Percentiles rank a stretch among this genome's conserved stretches.
These are phyloP conservation scores for Leistus spinibarbis DNA, from an alignment of 2,888 invertebrate species.

Conservation along the genomic window DNA sequence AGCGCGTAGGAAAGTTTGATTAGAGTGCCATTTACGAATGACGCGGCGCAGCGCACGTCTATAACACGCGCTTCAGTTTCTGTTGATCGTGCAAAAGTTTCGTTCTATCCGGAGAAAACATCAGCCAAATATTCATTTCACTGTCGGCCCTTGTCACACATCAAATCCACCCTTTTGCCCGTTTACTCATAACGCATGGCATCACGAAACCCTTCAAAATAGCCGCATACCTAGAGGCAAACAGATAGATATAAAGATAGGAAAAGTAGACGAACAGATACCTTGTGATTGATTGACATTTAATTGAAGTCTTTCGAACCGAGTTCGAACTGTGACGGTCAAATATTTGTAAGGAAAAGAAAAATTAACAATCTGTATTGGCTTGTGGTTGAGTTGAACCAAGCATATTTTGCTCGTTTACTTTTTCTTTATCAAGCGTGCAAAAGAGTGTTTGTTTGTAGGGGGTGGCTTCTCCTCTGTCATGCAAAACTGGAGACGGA, in stretches of 20 bases:
- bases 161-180: neutral
- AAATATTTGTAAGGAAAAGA: neutral
- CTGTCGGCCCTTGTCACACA: slow-evolving; percentile 19
- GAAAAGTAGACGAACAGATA: neutral
- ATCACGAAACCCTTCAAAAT: neutral
- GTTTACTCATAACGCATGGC: neutral
- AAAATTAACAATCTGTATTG: no score
- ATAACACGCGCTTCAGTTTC: neutral
- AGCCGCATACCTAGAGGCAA: no score
- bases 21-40: neutral
- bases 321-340: neutral
- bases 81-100: neutral
- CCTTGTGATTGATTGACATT: slow-evolving; percentile 31
- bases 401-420: no score
- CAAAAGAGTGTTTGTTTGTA: no score
- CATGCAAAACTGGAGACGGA: no score
- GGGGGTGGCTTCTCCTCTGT: no score
- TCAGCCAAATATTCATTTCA: slow-evolving; percentile 24
- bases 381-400: no score
- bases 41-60: neutral
- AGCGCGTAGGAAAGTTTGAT: neutral
- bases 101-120: slow-evolving; percentile 10
- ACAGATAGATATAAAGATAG: neutral
- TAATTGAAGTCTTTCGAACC: slow-evolving; percentile 20
- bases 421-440: no score